A percentile compares a stretch with the other conserved stretches of the same genome.
Conservation (phyloP, 2,113 vertebrate genomes). For the Ochotona curzoniae region DNA sequence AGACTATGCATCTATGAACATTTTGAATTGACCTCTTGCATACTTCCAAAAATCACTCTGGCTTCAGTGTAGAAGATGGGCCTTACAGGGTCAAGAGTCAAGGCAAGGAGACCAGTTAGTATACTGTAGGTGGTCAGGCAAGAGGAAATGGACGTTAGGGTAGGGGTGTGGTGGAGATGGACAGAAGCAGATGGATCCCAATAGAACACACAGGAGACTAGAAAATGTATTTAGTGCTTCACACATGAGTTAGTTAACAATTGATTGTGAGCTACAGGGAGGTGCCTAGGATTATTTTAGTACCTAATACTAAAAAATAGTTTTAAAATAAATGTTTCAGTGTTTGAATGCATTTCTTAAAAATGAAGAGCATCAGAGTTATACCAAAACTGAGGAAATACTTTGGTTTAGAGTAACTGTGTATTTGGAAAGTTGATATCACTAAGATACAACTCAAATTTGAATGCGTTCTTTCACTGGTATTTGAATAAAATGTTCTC, state of each 20-base stretch:
- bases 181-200: background rate
- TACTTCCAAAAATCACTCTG: background rate
- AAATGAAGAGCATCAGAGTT: background rate
- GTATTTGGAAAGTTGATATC: background rate
- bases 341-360: background rate
- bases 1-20: too few relatives aligned
- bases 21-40: too few relatives aligned
- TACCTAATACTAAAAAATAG: too few relatives aligned
- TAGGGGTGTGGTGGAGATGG: background rate
- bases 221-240: background rate
- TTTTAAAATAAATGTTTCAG: too few relatives aligned
- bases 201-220: background rate
- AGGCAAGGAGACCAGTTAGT: background rate
- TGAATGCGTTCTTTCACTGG: background rate
- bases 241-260: background rate
- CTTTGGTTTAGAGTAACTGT: conserved; percentile 2
- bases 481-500: background rate
- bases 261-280: background rate
- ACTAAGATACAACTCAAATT: background rate
- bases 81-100: background rate
- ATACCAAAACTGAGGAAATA: background rate
- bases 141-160: background rate
- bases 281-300: background rate
- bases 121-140: background rate
- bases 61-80: background rate